phyloP scores from a whole-genome alignment of 2,888 invertebrate genomes.

The Axea sp. region DNA sequence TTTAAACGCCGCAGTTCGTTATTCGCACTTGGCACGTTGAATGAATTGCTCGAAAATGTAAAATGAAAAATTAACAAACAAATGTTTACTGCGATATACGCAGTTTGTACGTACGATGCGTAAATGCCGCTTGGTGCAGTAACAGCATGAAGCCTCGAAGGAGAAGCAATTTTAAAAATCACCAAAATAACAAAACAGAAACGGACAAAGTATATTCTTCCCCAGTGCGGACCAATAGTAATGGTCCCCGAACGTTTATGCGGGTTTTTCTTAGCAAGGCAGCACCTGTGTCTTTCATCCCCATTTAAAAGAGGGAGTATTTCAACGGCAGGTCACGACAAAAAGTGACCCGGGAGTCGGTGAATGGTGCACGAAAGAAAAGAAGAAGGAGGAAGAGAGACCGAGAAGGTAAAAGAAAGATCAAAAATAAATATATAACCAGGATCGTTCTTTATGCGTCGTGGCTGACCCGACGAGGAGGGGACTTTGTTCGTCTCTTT shows the following conservation, averaged over 20 bases:
- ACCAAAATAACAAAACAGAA: constrained; percentile 44
- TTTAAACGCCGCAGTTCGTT: no score
- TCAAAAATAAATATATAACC: constrained; percentile 53
- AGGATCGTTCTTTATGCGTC: constrained; percentile 45
- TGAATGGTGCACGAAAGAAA: constrained; percentile 57
- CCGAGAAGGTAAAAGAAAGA: constrained; percentile 34
- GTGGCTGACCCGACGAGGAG: constrained; percentile 42
- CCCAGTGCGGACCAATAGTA: constrained; percentile 18
- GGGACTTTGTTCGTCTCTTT: constrained; percentile 59
- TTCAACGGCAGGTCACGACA: constrained; percentile 66
- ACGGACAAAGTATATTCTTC: constrained; percentile 48
- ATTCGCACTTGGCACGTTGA: no score
- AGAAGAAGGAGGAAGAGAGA: constrained; percentile 22
- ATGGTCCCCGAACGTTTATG: constrained; percentile 48
- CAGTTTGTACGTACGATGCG: no score
- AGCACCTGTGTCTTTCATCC: constrained; percentile 76
- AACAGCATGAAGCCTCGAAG: background rate
- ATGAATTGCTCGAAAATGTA: no score
- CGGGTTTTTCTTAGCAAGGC: constrained; percentile 69
- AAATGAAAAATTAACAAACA: no score
- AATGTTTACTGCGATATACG: no score
- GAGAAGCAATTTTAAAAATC: constrained; percentile 32
- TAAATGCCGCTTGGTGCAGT: no score
- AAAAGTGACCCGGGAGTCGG: constrained; percentile 60
- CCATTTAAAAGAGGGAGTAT: constrained; percentile 65